A percentile compares a stretch with the other conserved stretches of the same genome.
These are phyloP conservation scores for Alethe diademata DNA, from an alignment of 2,113 vertebrate genomes.

Conservation along the genomic window DNA sequence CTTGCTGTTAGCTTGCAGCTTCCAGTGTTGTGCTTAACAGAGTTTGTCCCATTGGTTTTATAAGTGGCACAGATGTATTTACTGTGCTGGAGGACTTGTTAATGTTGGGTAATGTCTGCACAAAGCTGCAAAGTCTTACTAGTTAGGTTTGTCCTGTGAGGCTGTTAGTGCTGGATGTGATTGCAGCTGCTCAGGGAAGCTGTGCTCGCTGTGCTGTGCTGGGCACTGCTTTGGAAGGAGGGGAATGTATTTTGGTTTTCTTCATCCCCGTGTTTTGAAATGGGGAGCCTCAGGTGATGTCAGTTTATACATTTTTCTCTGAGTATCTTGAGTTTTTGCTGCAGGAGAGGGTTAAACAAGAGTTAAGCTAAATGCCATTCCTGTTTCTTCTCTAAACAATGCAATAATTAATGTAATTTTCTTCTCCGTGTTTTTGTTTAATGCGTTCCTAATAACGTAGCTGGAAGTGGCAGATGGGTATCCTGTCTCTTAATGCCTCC, in stretches of 20 bases:
- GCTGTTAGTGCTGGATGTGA: not conserved
- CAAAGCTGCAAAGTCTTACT: not conserved
- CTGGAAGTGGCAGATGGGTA: constrained; percentile 49
- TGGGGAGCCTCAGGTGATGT: not conserved
- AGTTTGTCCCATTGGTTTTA: not conserved
- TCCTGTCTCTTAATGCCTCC: not conserved
- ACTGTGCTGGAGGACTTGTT: not conserved
- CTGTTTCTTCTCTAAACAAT: not conserved
- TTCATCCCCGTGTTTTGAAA: not conserved
- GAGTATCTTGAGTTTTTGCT: not conserved
- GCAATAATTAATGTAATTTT: not conserved
- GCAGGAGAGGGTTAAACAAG: not conserved
- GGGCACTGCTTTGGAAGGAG: not conserved
- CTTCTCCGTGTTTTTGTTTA: not conserved
- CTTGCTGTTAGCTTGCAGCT: not conserved
- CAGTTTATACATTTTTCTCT: not conserved
- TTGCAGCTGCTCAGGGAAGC: not conserved
- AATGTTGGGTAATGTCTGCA: not conserved
- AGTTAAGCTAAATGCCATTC: not conserved
- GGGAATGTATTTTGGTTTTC: not conserved
- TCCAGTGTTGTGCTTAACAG: not conserved
- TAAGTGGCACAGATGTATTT: not conserved
- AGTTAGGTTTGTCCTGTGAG: not conserved
- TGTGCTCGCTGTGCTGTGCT: not conserved
- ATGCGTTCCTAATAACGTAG: not conserved